phyloP scores from a whole-genome alignment of 2,113 vertebrate genomes.

The Pampusana beccarii region DNA sequence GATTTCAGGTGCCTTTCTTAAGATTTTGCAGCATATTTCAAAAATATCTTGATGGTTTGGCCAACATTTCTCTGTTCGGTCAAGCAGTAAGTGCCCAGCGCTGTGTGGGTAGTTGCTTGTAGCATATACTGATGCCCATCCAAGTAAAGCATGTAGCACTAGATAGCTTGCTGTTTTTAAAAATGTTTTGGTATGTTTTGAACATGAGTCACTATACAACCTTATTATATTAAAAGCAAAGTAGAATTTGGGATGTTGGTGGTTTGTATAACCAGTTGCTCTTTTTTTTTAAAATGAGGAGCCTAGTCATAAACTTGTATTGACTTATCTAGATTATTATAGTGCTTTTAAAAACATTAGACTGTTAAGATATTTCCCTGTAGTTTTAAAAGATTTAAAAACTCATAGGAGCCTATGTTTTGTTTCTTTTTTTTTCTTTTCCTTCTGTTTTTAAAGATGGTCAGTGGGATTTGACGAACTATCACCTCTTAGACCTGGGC shows the following conservation, averaged over 20 bases:
- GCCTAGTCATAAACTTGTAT: not conserved
- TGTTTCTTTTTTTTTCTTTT: not conserved
- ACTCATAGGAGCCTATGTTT: not conserved
- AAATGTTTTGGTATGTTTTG: not conserved
- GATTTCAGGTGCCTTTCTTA: not conserved
- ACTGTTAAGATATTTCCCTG: not conserved
- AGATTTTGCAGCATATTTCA: not conserved
- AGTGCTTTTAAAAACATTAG: not conserved
- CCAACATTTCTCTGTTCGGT: not conserved
- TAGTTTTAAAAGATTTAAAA: not conserved
- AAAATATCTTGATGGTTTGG: not conserved
- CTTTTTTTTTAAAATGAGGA: not conserved
- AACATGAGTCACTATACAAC: not conserved
- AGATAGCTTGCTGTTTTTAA: not conserved
- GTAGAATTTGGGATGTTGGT: not conserved
- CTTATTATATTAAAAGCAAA: not conserved
- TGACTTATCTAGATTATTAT: not conserved
- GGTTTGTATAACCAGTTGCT: not conserved
- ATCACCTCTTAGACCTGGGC: constrained; percentile 93
- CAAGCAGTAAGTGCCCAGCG: not conserved
- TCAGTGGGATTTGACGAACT: constrained; percentile 98
- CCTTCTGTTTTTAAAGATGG: constrained; percentile 82
- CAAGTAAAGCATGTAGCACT: not conserved
- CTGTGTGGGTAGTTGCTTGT: not conserved
- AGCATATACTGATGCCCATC: not conserved